Percentiles rank a stretch among this genome's conserved stretches.
phyloP scores from a whole-genome alignment of 2,888 invertebrate genomes.

The Melieria picta region DNA sequence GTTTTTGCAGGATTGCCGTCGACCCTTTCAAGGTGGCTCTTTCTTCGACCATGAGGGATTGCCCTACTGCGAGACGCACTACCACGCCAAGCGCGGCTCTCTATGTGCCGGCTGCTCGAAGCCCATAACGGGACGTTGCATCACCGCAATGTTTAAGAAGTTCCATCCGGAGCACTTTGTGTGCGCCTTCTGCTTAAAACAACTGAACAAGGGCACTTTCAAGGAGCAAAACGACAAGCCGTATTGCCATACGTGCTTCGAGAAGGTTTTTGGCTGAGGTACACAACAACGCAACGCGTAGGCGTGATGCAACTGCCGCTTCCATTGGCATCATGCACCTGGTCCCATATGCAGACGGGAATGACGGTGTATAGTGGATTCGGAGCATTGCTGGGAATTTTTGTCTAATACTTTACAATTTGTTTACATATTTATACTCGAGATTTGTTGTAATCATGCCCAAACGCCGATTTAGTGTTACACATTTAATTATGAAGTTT shows the following conservation, averaged over 20 bases:
- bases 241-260: conserved; percentile 97
- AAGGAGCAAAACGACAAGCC: conserved; percentile 99
- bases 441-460: too few species aligned
- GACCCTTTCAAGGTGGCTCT: conserved; percentile 95
- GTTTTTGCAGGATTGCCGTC: conserved; percentile 88
- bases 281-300: too few species aligned
- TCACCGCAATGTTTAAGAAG: conserved; percentile 98
- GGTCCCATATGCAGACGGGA: too few species aligned
- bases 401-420: too few species aligned
- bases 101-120: conserved; percentile 98
- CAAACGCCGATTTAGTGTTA: too few species aligned
- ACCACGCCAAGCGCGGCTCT: conserved; percentile 96
- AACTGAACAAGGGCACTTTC: conserved; percentile 98
- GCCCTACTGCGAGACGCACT: conserved; percentile 99
- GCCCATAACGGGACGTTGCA: conserved; percentile 96
- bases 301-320: too few species aligned
- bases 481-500: too few species aligned
- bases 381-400: too few species aligned
- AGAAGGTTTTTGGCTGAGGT: conserved; percentile 89
- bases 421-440: too few species aligned
- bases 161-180: conserved; percentile 99
- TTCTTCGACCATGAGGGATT: conserved; percentile 99
- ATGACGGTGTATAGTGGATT: too few species aligned
- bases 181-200: conserved; percentile 98
- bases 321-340: too few species aligned